A percentile compares a stretch with the other conserved stretches of the same genome.
phyloP scores from a whole-genome alignment of 1,140 invertebrate genomes.

The Polypedilum pembai region DNA sequence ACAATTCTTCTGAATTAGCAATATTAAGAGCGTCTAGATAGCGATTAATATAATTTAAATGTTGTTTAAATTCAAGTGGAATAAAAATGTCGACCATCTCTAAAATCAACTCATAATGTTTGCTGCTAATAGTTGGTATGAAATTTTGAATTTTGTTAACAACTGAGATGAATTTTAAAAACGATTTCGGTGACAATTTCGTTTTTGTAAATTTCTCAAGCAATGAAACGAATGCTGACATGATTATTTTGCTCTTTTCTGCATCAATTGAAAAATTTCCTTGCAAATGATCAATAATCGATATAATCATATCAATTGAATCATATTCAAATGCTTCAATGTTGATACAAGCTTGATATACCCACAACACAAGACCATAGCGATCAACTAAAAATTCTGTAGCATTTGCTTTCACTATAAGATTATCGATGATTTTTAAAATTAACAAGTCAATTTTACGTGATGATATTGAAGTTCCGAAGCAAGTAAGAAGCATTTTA shows the following conservation, averaged over 20 bases:
- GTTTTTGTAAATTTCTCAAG: too few species aligned
- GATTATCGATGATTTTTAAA: not conserved
- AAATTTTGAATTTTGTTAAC: too few species aligned
- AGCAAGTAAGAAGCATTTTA: slow-evolving; percentile 1
- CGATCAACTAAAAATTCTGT: not conserved
- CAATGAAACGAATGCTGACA: too few species aligned
- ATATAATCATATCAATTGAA: not conserved
- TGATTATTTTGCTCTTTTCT: too few species aligned
- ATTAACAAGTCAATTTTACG: not conserved
- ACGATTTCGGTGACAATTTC: too few species aligned
- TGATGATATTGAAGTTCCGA: not conserved
- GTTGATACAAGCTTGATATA: not conserved
- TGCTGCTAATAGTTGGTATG: not conserved
- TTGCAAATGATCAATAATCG: not conserved
- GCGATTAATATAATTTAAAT: not conserved
- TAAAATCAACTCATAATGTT: not conserved
- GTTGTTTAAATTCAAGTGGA: not conserved
- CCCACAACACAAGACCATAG: not conserved
- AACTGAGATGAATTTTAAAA: too few species aligned
- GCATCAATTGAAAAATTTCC: too few species aligned
- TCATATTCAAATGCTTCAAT: slow-evolving; percentile 22
- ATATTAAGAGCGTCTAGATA: not conserved
- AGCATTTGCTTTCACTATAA: not conserved
- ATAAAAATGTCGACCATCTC: not conserved
- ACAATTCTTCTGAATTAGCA: not conserved